Evolutionary conservation across 2,797 vertebrate species (phyloP).

Genomic region (Podarcis siculus): DNA sequence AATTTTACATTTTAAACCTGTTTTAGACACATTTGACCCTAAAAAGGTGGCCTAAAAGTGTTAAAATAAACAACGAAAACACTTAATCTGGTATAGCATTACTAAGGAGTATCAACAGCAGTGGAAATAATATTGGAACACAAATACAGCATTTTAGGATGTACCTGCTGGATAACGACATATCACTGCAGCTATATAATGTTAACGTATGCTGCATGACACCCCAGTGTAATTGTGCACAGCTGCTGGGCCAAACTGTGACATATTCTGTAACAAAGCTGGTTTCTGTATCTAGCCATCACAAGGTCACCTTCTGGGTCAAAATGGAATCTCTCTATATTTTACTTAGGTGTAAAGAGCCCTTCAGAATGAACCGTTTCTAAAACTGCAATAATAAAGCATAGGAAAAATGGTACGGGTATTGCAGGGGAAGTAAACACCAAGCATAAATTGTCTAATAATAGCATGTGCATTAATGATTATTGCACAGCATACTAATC

Average conservation of each 20-base stretch:
- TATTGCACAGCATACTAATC: background rate
- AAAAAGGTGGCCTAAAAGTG: background rate
- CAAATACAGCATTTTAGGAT: background rate
- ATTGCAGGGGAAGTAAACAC: background rate
- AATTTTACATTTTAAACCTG: background rate
- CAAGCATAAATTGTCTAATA: background rate
- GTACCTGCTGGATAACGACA: background rate
- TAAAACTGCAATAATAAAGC: background rate
- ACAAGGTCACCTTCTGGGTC: background rate
- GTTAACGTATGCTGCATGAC: background rate
- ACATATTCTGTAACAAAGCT: background rate
- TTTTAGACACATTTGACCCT: background rate
- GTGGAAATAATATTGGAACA: background rate
- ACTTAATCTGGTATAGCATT: background rate
- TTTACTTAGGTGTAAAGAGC: background rate
- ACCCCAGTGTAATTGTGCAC: background rate
- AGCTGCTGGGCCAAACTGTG: background rate
- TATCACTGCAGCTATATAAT: background rate
- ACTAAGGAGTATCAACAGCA: background rate
- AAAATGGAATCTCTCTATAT: background rate
- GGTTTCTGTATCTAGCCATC: background rate
- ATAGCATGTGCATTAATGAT: background rate
- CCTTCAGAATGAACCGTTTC: background rate
- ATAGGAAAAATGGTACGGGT: background rate
- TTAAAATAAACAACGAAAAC: background rate